Base-by-base conservation (phyloP, 1,140 invertebrate species). In the Drosophila arizonae region DNA sequence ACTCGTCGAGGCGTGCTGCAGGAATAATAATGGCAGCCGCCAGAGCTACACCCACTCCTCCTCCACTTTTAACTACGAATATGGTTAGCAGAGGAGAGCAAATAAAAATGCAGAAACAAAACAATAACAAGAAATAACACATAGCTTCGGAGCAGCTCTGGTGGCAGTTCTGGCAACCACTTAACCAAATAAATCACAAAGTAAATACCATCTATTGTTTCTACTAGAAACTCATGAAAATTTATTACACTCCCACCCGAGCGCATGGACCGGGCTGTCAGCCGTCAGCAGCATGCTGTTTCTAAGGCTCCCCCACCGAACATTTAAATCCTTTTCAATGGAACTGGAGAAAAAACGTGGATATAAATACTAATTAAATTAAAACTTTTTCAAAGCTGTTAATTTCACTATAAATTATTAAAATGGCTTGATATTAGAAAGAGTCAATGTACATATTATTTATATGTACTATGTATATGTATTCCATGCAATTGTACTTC, bases 181-280 rank as follows among this genome's bases (percentile, higher is more conserved):
- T 77, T 79, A 77, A 79, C 77, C 77, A 79, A 77, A 79, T 79
- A 79, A 79, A 77, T 79, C 77, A 79, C 77, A 77, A 77, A 77
- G 70, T 79, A 79, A 79, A 79, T 77, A 79, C 77, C 70, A 79
- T 77, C 77, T 77, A 79, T 79, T 79, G 77, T 79, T 79, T 79
- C 65, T 77, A 62, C 56, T 67, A 74, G 77, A 77, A 79, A 77
- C 71, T 77, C 77, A 74, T 79, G 75, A 79, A 79, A 77, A 79
- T 77, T 74, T 79, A 79, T 79, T 74, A 67, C 68, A 62, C 65
- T 66, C 33, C 69, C 66, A 24, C 46, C 51, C 65, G 39, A 13
- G 61, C 13, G 30, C 33, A 61, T 50, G 45, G 48, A 45, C 9
- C 30, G 21, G 36, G 30, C 68, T 72, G 62, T 55, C 76, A 72